Base-by-base conservation (phyloP, 2,113 vertebrate genomes). In the Sardina pilchardus region DNA sequence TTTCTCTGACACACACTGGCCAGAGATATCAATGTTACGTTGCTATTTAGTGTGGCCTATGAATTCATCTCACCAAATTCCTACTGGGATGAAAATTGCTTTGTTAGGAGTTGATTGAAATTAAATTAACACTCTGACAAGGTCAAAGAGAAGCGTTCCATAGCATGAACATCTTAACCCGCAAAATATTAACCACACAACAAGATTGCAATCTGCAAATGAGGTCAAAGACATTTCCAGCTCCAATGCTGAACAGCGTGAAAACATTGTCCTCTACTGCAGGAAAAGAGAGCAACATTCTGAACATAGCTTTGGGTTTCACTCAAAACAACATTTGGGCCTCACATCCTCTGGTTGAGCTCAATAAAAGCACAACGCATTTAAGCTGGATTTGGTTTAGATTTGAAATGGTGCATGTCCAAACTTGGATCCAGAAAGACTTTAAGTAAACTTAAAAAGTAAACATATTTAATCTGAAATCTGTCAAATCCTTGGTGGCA, bases 251-350 rank as follows among this genome's bases (percentile, higher is more conserved):
- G n/a, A 63, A n/a, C 59, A 63, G 59, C 59, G 26, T n/a, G 59
- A 63, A 63, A 63, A 21, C 59, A 63, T 21, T 26, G n/a, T 63
- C 59, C 59, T 63, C 59, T 63, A 63, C 4, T 63, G 26, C 3
- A 78, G 71, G 30, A 78, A 34, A 78, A 34, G 14, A 78, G 71
- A 78, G 34, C 71, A 78, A 78, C 71, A 78, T 78, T 78, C 71
- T 78, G 71, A 78, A 78, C 71, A 78, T 78, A 78, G 71, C 26
- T 78, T 78, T 78, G 16, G 30, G 12, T 78, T 34, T 78, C 12
- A 14, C 34, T 78, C 30, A 0, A 4, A 71, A 71, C 63, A 12
- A 34, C 19, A 4, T 78, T 36, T 36, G 16, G 19, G 21, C 53
- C 19, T 36, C 39, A n/a, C 34, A 78, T 36, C 34, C 30, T 78